Evolutionary conservation across 2,888 invertebrate genomes (phyloP), one percentile per base, ranked within the genome.

Genomic region (Platycheirus rosarum): DNA sequence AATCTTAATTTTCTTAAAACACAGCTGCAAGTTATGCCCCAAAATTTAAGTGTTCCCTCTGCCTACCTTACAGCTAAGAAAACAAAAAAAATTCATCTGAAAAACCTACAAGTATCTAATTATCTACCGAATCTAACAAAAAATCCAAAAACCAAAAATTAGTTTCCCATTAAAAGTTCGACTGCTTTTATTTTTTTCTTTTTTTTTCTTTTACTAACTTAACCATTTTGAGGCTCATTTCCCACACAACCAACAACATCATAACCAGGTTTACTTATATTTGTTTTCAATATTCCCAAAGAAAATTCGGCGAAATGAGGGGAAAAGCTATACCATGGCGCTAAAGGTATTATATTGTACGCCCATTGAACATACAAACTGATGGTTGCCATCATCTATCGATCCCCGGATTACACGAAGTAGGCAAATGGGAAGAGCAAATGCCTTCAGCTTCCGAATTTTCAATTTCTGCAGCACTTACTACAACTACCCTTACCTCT

Each of bases 391-490:
- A 37, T 20, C 16, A 18, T 20, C 8, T 37, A 77, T 68, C 66
- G 37, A 73, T 53, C 20, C n/a, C n/a, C 23, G 29, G 55, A 55
- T 55, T 55, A 55, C 13, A 37, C 13, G 29, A 46, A 16, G 23
- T 23, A 23, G 23, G 23, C 23, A 23, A 8, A 9, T 60, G 35
- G 29, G 37, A 5, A 23, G 13, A n/a, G 20, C 35, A 53, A 20
- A 35, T 37, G 35, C 35, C 53, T 37, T 37, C 2, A 14, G 35
- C 74, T 42, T 13, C 35, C 23, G 16, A 69, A 79, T 69, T 75
- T 75, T 75, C 75, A 79, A 79, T 79, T 75, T 79, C 29, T 51
- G n/a, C 46, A 32, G 35, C 55, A 55, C 37, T 68, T 49, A 37
- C 9, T 9, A 2, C 7, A 23, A 29, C 48, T 13, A 44, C 57